These are phyloP conservation scores for Mareca penelope DNA, from an alignment of 2,797 vertebrate genomes.

Conservation along the genomic window DNA sequence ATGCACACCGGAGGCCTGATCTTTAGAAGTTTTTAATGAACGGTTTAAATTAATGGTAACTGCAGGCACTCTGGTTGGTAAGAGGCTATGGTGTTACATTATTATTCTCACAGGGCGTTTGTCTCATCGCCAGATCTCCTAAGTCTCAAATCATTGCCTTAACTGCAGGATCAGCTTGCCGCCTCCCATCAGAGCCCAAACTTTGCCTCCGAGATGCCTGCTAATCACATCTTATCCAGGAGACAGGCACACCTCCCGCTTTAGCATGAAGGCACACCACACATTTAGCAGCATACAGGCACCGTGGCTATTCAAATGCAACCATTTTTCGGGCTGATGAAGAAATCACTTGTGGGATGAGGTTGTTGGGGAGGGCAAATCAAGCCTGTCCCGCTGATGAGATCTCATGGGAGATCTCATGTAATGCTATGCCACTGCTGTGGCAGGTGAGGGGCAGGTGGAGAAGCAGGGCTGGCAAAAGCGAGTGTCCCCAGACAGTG, in stretches of 20 bases:
- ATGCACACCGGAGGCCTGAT: neutral
- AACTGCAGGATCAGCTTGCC: neutral
- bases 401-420: neutral
- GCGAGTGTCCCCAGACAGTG: too few relatives aligned
- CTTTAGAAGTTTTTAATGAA: neutral
- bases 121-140: neutral
- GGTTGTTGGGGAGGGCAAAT: neutral
- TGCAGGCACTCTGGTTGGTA: neutral
- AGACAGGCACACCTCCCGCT: neutral
- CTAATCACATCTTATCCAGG: neutral
- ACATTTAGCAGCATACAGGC: neutral
- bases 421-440: neutral
- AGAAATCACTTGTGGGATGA: neutral
- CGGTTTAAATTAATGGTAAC: neutral
- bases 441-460: neutral
- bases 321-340: neutral
- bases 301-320: neutral
- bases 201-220: accelerated
- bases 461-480: neutral
- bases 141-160: neutral
- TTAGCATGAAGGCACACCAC: neutral
- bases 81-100: neutral
- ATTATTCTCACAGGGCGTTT: neutral
- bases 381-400: neutral
- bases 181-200: neutral